Evolutionary conservation across 1,140 invertebrate species (phyloP).

Genomic region (Helicoverpa armigera): DNA sequence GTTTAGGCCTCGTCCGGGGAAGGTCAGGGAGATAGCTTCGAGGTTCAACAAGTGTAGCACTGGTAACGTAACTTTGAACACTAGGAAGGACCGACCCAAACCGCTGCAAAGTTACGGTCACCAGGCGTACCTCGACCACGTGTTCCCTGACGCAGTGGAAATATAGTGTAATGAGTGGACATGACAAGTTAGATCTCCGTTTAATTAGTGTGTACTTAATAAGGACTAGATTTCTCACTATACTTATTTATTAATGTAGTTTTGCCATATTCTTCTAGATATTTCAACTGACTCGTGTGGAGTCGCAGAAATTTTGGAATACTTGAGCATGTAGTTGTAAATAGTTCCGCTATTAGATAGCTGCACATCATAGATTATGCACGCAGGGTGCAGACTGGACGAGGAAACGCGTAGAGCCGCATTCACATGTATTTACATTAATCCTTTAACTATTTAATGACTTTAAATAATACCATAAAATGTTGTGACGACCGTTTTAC

Average conservation of each 20-base stretch:
- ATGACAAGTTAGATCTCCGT: constrained; percentile 68
- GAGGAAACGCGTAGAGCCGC: constrained; percentile 35
- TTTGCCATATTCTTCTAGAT: constrained; percentile 58
- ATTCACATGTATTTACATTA: constrained; percentile 36
- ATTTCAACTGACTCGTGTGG: constrained; percentile 36
- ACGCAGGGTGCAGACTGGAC: constrained; percentile 30
- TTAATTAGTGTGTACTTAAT: constrained; percentile 63
- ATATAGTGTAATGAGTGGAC: constrained; percentile 66
- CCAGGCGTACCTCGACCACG: constrained; percentile 83
- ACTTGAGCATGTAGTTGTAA: constrained; percentile 44
- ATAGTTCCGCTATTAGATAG: constrained; percentile 44
- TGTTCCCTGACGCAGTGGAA: constrained; percentile 85
- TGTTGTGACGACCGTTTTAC: constrained; percentile 14
- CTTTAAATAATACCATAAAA: constrained; percentile 16
- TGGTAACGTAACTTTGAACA: constrained; percentile 61
- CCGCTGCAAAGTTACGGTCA: constrained; percentile 81
- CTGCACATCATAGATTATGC: constrained; percentile 41
- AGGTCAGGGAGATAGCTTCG: constrained; percentile 82
- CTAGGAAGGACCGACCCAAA: constrained; percentile 77
- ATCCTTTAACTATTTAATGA: constrained; percentile 33
- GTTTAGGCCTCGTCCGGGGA: constrained; percentile 75
- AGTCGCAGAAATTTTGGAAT: constrained; percentile 34
- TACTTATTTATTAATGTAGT: constrained; percentile 59
- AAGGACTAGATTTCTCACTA: constrained; percentile 52
- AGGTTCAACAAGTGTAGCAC: constrained; percentile 75